A percentile compares a stretch with the other conserved stretches of the same genome.
Evolutionary conservation across 2,888 invertebrate species (phyloP).

Genomic region (Beris morrisii): DNA sequence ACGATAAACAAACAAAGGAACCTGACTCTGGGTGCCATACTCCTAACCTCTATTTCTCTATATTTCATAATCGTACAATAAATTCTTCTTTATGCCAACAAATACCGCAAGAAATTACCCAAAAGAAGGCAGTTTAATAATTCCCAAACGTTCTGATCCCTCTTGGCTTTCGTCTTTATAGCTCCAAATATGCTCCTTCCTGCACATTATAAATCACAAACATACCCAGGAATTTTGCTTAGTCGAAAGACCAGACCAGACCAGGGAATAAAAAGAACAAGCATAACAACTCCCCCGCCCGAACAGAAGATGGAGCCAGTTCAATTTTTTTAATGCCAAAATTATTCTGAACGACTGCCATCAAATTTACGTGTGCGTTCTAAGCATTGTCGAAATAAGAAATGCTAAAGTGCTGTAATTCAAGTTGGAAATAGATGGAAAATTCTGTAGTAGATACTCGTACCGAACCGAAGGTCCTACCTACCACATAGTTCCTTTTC

Average conservation of each 20-base stretch:
- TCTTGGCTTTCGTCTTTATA: not conserved
- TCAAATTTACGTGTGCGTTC: no score
- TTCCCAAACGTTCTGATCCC: constrained; percentile 12
- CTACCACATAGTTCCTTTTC: no score
- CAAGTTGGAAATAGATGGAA: no score
- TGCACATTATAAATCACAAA: constrained; percentile 26
- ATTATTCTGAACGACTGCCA: constrained; percentile 29
- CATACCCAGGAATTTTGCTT: constrained; percentile 23
- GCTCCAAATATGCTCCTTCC: constrained; percentile 9
- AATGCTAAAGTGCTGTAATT: no score
- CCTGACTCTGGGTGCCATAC: not conserved
- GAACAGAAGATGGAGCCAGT: constrained; percentile 14
- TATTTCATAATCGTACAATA: constrained; percentile 24
- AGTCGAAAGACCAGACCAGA: constrained; percentile 13
- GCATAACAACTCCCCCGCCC: constrained; percentile 19
- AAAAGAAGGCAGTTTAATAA: constrained; percentile 3
- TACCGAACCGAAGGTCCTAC: no score
- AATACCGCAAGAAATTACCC: constrained; percentile 20
- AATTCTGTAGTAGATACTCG: no score
- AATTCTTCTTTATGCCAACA: constrained; percentile 25
- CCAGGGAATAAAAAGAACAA: constrained; percentile 32
- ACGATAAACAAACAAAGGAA: not conserved
- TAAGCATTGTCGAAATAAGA: no score
- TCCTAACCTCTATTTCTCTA: not conserved
- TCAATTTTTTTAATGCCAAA: constrained; percentile 25